These are phyloP conservation scores for Cantharis rustica DNA, from an alignment of 2,888 invertebrate species.

Conservation along the genomic window DNA sequence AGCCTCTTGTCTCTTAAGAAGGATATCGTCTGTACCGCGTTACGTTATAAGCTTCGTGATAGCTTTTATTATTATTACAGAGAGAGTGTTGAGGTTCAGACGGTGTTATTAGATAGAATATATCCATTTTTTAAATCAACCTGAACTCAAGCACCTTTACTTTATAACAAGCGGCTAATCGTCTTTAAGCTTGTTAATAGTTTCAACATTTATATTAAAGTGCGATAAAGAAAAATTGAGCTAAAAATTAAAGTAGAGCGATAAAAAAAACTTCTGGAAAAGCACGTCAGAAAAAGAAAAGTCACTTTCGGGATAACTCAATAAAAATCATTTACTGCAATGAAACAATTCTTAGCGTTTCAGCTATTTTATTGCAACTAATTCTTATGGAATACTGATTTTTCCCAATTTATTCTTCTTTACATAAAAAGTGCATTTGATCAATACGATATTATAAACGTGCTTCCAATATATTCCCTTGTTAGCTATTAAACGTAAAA, in stretches of 20 bases:
- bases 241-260: not conserved
- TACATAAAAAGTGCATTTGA: not conserved
- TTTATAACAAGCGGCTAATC: not conserved
- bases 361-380: not conserved
- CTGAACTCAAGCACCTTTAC: not conserved
- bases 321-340: not conserved
- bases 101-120: not conserved
- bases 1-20: slow-evolving; percentile 29
- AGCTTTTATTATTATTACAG: slow-evolving; percentile 14
- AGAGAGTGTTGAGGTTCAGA: slow-evolving; percentile 16
- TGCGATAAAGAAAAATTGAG: not conserved
- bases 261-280: not conserved
- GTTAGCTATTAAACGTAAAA: not conserved
- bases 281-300: not conserved
- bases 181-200: not conserved
- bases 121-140: not conserved
- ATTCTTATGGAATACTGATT: not conserved
- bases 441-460: not conserved
- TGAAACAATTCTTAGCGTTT: not conserved
- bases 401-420: not conserved
- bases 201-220: not conserved
- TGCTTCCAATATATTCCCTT: not conserved
- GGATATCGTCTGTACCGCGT: slow-evolving; percentile 27
- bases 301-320: not conserved
- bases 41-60: slow-evolving; percentile 21